A percentile compares a stretch with the other conserved stretches of the same genome.
These are phyloP conservation scores for Ptilonorhynchus violaceus DNA, from an alignment of 2,113 vertebrate species.

Conservation along the genomic window DNA sequence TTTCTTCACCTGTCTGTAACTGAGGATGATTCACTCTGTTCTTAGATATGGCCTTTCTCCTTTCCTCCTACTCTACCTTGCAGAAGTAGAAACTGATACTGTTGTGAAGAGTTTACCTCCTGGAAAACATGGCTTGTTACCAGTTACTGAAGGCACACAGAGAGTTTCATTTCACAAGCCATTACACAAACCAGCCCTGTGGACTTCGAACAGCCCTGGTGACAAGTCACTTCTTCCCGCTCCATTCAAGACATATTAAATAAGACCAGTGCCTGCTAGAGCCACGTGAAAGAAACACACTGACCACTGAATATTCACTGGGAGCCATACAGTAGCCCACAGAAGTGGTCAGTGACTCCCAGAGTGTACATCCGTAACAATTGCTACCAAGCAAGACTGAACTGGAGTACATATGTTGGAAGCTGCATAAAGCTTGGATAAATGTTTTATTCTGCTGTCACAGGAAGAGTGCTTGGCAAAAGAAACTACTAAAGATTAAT, in stretches of 20 bases:
- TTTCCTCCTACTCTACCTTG: background rate
- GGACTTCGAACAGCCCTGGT: background rate
- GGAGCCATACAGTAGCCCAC: fast-evolving
- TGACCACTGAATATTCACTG: background rate
- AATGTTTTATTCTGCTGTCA: background rate
- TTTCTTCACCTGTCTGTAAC: background rate
- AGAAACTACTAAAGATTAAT: background rate
- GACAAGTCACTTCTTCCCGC: background rate
- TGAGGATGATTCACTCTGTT: background rate
- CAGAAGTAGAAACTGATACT: background rate
- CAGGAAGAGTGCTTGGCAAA: background rate
- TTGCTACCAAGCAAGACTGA: background rate
- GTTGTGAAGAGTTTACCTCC: background rate
- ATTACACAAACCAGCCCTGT: background rate
- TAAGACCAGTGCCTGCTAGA: background rate
- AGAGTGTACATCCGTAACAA: background rate
- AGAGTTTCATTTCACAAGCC: conserved; percentile 11
- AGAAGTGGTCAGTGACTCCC: background rate
- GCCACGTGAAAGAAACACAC: background rate
- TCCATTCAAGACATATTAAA: background rate
- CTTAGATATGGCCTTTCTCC: background rate
- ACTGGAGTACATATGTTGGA: background rate
- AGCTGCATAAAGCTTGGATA: background rate
- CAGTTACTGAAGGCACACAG: background rate
- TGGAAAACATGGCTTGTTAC: background rate